Evolutionary conservation across 2,113 vertebrate genomes (phyloP), one percentile per base, ranked within the genome.

Genomic region (Myiopsitta monachus): DNA sequence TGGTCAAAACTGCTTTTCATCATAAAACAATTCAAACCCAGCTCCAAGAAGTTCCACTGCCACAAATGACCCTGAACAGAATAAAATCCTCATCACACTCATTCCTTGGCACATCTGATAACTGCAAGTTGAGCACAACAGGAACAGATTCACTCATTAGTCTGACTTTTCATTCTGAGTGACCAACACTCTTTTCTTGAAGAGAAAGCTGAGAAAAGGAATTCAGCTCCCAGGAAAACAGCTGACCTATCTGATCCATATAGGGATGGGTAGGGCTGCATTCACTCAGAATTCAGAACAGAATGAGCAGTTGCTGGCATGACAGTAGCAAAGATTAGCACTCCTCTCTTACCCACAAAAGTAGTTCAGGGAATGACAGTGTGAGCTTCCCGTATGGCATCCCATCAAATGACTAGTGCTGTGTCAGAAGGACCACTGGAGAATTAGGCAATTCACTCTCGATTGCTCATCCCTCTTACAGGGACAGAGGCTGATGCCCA

Each of bases 341-440:
- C 33, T 78, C 44, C 63, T 30, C 82, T 62, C 62, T 89, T 27
- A 69, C 27, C 81, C 75, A 79, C 6, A 47, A 54, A 92, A 90
- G 67, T 47, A 92, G 84, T 46, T 87, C 87, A 91, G 54, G 38
- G 62, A 93, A 74, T 82, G 64, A 70, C 82, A 86, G 44, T 11
- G n/a, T 41, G 54, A 92, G 54, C 63, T 94, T 94, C 95, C 81
- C 66, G n/a, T 69, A 76, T 30, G 49, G 70, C 89, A 94, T 22
- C 82, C 63, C 84, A 90, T 79, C 69, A 78, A 80, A 57, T 95
- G 90, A 97, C 59, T 96, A 93, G 67, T 83, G 93, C 72, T 90
- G 85, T 3, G 14, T 70, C 92, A 93, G 38, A 94, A 87, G 63
- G 75, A 93, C 90, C 93, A 80, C 41, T 77, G 79, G 19, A 91